phyloP scores from a whole-genome alignment of 2,113 vertebrate genomes.

The Entomyzon cyanotis region DNA sequence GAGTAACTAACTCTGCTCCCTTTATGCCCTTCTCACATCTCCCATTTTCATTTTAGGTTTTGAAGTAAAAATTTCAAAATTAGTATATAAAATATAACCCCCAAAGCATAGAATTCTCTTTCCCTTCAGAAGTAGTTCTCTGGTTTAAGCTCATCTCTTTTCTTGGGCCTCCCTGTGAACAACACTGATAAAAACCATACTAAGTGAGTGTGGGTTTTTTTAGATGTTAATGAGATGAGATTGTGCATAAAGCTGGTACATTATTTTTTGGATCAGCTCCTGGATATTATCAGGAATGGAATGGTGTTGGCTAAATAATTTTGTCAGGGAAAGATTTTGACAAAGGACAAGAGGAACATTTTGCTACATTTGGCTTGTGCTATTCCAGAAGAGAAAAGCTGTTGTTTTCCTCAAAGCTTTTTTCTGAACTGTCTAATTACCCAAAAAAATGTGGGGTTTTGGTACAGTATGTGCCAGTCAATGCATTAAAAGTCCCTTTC shows the following conservation, averaged over 20 bases:
- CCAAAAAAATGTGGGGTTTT: background rate
- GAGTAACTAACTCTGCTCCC: background rate
- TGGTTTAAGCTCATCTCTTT: background rate
- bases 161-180: background rate
- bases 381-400: conserved; percentile 1
- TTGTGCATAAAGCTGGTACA: background rate
- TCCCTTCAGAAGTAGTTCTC: background rate
- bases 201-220: background rate
- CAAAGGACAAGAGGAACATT: background rate
- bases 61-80: background rate
- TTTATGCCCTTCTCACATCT: background rate
- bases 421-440: background rate
- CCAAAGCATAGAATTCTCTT: background rate
- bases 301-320: conserved; percentile 28
- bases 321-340: conserved; percentile 22
- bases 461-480: background rate
- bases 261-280: conserved; percentile 19
- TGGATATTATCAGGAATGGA: conserved; percentile 23
- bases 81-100: background rate
- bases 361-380: conserved; percentile 1
- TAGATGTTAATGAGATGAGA: background rate
- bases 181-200: background rate
- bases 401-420: conserved; percentile 5
- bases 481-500: background rate
- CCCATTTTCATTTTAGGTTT: background rate